These are phyloP conservation scores for Mastacembelus armatus DNA, from an alignment of 2,797 vertebrate genomes.

Conservation along the genomic window DNA sequence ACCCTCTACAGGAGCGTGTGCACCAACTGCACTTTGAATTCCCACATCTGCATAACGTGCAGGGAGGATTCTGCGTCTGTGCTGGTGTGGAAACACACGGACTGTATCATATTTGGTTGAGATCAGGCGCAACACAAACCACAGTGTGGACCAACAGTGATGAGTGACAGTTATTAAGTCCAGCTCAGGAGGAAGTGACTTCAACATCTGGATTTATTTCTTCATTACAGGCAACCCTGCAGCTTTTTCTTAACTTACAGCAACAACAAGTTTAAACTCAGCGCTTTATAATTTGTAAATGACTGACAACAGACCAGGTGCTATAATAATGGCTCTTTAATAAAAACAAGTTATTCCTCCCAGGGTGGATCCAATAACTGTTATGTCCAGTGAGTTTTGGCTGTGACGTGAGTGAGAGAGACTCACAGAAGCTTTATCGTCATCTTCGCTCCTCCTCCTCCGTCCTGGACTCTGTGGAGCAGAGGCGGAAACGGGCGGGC, in stretches of 20 bases:
- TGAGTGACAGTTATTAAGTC: not conserved
- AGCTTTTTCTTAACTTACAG: not conserved
- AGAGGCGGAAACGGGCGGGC: not conserved
- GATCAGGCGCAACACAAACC: no score
- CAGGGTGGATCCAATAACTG: not conserved
- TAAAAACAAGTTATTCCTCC: conserved; percentile 25
- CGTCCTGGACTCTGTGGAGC: not conserved
- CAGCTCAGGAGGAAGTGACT: conserved; percentile 2
- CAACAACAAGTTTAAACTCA: not conserved
- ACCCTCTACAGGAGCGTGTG: no score
- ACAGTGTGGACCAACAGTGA: no score
- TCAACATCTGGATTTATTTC: not conserved
- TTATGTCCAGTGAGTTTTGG: conserved; percentile 8
- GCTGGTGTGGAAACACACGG: no score
- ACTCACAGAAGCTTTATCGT: not conserved
- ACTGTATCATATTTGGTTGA: no score
- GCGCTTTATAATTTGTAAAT: not conserved
- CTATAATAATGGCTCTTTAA: conserved; percentile 40
- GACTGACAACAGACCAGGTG: not conserved
- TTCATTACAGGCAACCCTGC: not conserved
- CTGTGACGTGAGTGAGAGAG: not conserved
- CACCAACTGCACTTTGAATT: no score
- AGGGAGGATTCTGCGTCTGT: no score
- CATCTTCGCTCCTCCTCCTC: not conserved
- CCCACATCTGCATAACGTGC: no score